A percentile compares a stretch with the other conserved stretches of the same genome.
phyloP scores from a whole-genome alignment of 2,888 invertebrate genomes.

The Drosophila subquinaria region DNA sequence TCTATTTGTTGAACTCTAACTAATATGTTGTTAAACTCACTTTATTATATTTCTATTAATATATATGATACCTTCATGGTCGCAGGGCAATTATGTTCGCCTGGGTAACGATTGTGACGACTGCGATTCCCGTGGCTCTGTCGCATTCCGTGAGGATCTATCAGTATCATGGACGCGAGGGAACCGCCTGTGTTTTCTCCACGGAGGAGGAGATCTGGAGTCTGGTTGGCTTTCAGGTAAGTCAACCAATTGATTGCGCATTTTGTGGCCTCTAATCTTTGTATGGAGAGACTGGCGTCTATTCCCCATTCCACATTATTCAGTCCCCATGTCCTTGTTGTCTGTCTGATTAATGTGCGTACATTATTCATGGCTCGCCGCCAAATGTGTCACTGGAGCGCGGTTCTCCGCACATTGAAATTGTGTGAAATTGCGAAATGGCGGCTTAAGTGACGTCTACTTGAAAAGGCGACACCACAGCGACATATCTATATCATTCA shows the following conservation, averaged over 20 bases:
- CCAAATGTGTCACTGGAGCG: conserved; percentile 47
- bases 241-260: conserved; percentile 52
- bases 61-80: conserved; percentile 15
- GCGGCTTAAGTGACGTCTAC: conserved; percentile 31
- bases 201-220: conserved; percentile 88
- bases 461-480: conserved; percentile 4
- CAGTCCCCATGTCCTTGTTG: neutral
- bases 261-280: conserved; percentile 40
- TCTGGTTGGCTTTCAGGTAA: conserved; percentile 85
- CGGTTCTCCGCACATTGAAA: conserved; percentile 24
- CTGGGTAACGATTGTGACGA: conserved; percentile 93
- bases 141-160: conserved; percentile 91
- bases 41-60: neutral
- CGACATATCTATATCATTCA: conserved; percentile 1
- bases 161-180: conserved; percentile 88
- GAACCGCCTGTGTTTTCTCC: conserved; percentile 90
- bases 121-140: conserved; percentile 92
- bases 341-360: conserved; percentile 51
- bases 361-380: conserved; percentile 48
- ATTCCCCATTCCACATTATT: too few species aligned
- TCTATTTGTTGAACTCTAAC: too few species aligned
- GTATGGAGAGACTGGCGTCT: neutral
- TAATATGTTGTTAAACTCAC: neutral
- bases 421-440: conserved; percentile 45
- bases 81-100: conserved; percentile 90